Conservation (phyloP, 2,888 invertebrate genomes). For the Clitarchus hookeri region DNA sequence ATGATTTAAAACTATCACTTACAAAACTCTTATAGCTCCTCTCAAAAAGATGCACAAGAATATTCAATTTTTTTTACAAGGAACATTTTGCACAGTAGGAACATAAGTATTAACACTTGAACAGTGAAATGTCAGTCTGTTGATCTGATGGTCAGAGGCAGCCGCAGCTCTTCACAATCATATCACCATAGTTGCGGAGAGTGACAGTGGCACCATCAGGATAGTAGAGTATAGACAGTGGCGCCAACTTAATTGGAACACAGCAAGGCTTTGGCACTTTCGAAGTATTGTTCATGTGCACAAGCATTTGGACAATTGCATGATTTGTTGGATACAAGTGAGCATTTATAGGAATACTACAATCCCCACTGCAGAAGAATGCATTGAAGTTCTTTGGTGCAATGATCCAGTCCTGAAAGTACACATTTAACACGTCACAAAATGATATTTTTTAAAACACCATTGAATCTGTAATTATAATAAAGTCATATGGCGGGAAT, state of each 20-base stretch:
- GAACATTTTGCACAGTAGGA: too few relatives aligned
- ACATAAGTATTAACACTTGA: too few relatives aligned
- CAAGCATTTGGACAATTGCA: conserved; percentile 91
- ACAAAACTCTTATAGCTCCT: too few relatives aligned
- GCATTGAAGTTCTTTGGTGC: conserved; percentile 94
- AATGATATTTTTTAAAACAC: too few relatives aligned
- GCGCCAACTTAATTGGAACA: conserved; percentile 86
- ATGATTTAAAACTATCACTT: too few relatives aligned
- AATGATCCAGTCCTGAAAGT: conserved; percentile 87
- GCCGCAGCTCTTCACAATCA: conserved; percentile 97
- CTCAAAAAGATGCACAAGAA: too few relatives aligned
- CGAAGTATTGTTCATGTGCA: conserved; percentile 71
- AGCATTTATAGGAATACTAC: conserved; percentile 89
- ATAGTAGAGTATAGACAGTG: conserved; percentile 89
- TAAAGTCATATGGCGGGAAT: too few relatives aligned
- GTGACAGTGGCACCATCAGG: conserved; percentile 90
- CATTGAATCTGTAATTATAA: too few relatives aligned
- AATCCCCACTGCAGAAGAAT: conserved; percentile 91
- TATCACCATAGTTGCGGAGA: conserved; percentile 92
- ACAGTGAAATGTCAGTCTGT: too few relatives aligned
- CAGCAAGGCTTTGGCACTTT: conserved; percentile 89
- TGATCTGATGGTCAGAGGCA: conserved; percentile 70
- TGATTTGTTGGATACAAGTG: conserved; percentile 97
- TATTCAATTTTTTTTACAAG: too few relatives aligned
- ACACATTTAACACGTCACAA: too few relatives aligned